A percentile compares a stretch with the other conserved stretches of the same genome.
These are phyloP conservation scores for Sisyra nigra DNA, from an alignment of 2,888 invertebrate species.

Conservation along the genomic window DNA sequence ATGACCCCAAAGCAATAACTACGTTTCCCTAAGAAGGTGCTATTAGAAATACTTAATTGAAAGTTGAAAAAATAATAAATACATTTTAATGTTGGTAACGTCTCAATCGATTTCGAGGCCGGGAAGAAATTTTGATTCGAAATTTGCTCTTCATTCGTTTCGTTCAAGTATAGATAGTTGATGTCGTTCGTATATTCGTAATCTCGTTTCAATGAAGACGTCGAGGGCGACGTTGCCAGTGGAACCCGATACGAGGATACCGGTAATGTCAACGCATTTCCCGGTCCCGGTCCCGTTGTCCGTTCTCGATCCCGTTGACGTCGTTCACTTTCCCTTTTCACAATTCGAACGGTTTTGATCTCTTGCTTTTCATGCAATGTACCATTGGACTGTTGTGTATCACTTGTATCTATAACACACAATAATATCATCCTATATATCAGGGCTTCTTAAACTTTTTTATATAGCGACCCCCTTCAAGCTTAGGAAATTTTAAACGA, in stretches of 20 bases:
- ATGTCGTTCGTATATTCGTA: neutral
- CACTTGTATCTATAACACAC: conserved; percentile 10
- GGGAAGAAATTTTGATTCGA: too few species aligned
- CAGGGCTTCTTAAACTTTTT: conserved; percentile 25
- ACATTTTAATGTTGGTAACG: too few species aligned
- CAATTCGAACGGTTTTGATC: conserved; percentile 84
- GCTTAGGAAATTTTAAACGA: too few species aligned
- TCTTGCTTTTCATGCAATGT: conserved; percentile 62
- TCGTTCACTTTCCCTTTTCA: conserved; percentile 80
- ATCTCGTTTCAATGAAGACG: conserved; percentile 15
- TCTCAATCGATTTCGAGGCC: too few species aligned
- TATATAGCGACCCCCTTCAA: too few species aligned
- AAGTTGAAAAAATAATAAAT: too few species aligned
- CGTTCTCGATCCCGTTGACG: conserved; percentile 68
- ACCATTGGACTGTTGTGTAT: conserved; percentile 2
- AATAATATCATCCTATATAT: conserved; percentile 10
- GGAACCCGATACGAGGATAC: neutral
- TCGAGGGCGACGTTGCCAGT: neutral
- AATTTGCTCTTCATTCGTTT: too few species aligned
- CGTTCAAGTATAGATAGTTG: too few species aligned
- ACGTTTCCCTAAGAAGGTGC: too few species aligned
- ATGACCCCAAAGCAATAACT: too few species aligned
- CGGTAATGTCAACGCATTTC: conserved; percentile 3
- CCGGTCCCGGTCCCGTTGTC: conserved; percentile 19
- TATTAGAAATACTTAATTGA: too few species aligned